Evolutionary conservation across 2,888 invertebrate species (phyloP), one percentile per base, ranked within the genome.

Genomic region (Tachina fera): DNA sequence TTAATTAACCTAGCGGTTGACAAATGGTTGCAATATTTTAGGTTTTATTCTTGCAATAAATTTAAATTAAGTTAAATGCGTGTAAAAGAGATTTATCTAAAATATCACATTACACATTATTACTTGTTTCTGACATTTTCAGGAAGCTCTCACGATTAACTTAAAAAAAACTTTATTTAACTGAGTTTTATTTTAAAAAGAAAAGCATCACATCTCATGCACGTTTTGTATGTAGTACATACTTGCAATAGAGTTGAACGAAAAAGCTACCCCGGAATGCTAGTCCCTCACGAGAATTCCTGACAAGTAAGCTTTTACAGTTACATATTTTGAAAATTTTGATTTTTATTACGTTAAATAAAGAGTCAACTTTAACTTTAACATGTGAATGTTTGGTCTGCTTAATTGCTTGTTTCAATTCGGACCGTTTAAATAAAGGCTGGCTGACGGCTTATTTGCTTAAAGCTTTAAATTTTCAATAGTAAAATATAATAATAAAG

Each of bases 1-100:
- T 74, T 74, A 74, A 74, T 61, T 61, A 60, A 45, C 60, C 9
- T 61, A 16, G n/a, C 49, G 9, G 16, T 9, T 72, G 72, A 72
- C 49, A 61, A 61, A 60, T 72, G 19, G 58, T 2, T 16, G 13
- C 31, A 72, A 47, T 60, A 60, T 43, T 16, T 47, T 71, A 31
- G 31, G 13, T 72, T 68, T 41, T 16, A 39, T 74, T 63, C 51
- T 49, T 13, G n/a, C 41, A 74, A 49, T 61, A 22, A 61, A 61
- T 61, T 16, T 43, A 41, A 63, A 63, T 63, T 63, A 63, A 63
- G 16, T 60, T 39, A 60, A 60, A 60, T n/a, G 19, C 19, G 31
- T n/a, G 60, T n/a, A 39, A 39, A 60, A 60, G 39, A n/a, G 1
- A 60, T 39, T 60, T 60, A 14, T 31, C 14, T 22, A 56, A 14